Percentiles rank a stretch among this genome's conserved stretches.
These are phyloP conservation scores for Cryptophagus acutangulus DNA, from an alignment of 2,888 invertebrate genomes.

Conservation along the genomic window DNA sequence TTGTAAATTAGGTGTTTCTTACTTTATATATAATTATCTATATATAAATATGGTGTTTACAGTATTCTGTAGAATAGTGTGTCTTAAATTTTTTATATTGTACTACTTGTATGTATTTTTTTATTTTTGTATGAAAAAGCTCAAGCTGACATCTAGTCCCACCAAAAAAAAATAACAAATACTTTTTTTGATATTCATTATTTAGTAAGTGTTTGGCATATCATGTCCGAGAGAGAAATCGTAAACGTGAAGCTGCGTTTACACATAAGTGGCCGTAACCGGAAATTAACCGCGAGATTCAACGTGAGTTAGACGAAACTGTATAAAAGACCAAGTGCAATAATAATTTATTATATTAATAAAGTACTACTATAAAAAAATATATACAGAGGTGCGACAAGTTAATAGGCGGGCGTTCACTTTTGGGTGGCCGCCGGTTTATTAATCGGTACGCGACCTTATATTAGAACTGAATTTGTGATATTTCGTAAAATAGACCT, in stretches of 20 bases:
- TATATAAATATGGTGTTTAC: constrained; percentile 44
- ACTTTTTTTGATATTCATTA: constrained; percentile 30
- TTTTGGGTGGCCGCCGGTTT: too few species aligned
- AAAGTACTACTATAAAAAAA: background rate
- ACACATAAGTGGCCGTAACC: constrained; percentile 1
- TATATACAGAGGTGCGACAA: background rate
- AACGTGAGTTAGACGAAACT: background rate
- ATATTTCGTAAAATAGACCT: constrained; percentile 22
- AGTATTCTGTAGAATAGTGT: constrained; percentile 48
- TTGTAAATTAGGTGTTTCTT: constrained; percentile 42
- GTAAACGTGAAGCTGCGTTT: constrained; percentile 9
- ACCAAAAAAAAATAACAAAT: constrained; percentile 28
- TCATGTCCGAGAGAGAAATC: constrained; percentile 36
- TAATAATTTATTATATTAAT: constrained; percentile 27
- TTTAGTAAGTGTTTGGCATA: constrained; percentile 44
- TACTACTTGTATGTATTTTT: constrained; percentile 50
- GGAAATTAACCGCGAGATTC: background rate
- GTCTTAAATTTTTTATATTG: constrained; percentile 48
- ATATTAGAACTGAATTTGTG: constrained; percentile 31
- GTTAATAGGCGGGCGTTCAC: too few species aligned
- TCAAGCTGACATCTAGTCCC: constrained; percentile 50
- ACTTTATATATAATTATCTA: too few species aligned
- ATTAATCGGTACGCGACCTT: background rate
- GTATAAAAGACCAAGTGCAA: constrained; percentile 20
- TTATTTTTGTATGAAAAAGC: constrained; percentile 50